A percentile compares a stretch with the other conserved stretches of the same genome.
Evolutionary conservation across 2,888 invertebrate species (phyloP).

Genomic region (Dasysyrphus tricinctus): DNA sequence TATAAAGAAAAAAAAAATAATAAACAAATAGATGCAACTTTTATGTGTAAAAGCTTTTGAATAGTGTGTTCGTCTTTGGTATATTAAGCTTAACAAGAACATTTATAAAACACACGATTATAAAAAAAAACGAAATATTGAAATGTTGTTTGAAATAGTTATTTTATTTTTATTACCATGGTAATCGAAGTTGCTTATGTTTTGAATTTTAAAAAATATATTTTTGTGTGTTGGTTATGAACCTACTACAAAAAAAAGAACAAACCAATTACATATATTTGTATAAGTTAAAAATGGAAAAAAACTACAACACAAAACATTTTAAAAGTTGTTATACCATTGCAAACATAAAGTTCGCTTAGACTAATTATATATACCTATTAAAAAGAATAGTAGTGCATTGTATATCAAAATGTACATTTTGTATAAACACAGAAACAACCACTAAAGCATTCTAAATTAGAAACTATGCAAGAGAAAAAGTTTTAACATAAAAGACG

Average conservation of each 20-base stretch:
- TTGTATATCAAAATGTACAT: slow-evolving; percentile 74
- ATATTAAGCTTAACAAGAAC: slow-evolving; percentile 56
- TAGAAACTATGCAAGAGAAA: slow-evolving; percentile 61
- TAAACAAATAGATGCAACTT: slow-evolving; percentile 49
- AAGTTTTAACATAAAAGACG: slow-evolving; percentile 20
- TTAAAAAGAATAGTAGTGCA: slow-evolving; percentile 55
- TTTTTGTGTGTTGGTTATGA: slow-evolving; percentile 48
- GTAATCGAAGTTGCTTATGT: slow-evolving; percentile 21
- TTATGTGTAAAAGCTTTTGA: slow-evolving; percentile 64
- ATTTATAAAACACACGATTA: slow-evolving; percentile 38
- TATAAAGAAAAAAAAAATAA: slow-evolving; percentile 30
- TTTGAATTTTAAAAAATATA: slow-evolving; percentile 10
- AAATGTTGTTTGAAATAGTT: slow-evolving; percentile 67
- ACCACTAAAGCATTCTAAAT: slow-evolving; percentile 69
- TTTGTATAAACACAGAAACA: slow-evolving; percentile 66
- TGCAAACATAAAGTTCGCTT: slow-evolving; percentile 72
- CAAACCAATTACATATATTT: slow-evolving; percentile 27
- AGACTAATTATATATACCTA: slow-evolving; percentile 62
- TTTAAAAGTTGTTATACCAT: slow-evolving; percentile 68
- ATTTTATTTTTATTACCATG: slow-evolving; percentile 43
- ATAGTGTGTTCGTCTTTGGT: slow-evolving; percentile 61
- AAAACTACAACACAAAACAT: slow-evolving; percentile 28
- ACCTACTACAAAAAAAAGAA: slow-evolving; percentile 23
- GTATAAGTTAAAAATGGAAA: slow-evolving; percentile 32
- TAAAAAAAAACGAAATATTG: slow-evolving; percentile 61